These are phyloP conservation scores for Heptranchias perlo DNA, from an alignment of 2,113 vertebrate species.

Conservation along the genomic window DNA sequence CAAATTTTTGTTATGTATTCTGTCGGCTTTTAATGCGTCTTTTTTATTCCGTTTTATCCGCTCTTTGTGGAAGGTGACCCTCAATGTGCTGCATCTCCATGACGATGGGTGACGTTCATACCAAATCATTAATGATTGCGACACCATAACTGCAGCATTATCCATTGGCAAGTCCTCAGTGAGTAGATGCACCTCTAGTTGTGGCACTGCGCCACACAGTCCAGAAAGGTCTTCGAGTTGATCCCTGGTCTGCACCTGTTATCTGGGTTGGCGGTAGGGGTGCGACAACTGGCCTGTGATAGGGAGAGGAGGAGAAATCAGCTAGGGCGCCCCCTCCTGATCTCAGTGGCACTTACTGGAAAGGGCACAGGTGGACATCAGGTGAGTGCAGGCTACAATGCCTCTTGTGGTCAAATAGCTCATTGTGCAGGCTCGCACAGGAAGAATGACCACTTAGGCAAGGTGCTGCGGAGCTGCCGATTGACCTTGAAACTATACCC, in stretches of 20 bases:
- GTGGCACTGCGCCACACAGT: background rate
- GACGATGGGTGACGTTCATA: background rate
- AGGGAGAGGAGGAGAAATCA: background rate
- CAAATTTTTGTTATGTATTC: too few species aligned
- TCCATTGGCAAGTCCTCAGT: background rate
- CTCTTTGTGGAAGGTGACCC: too few species aligned
- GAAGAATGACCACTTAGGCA: too few species aligned
- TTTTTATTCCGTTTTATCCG: too few species aligned
- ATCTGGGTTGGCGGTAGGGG: background rate
- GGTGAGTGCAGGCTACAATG: too few species aligned
- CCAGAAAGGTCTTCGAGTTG: background rate
- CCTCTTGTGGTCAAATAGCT: too few species aligned
- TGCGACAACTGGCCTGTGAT: background rate
- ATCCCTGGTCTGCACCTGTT: background rate
- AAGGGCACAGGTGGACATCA: too few species aligned
- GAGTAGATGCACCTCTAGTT: background rate
- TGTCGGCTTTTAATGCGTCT: too few species aligned
- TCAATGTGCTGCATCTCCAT: background rate
- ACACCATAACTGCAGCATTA: background rate
- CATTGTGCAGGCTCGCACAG: too few species aligned
- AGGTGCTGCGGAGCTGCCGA: too few species aligned
- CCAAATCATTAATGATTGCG: background rate
- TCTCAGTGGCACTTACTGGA: background rate
- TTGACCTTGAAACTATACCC: too few species aligned
- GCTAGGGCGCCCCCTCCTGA: background rate